phyloP scores from a whole-genome alignment of 92 coral and sea anemone species.

The Heteractis magnifica region DNA sequence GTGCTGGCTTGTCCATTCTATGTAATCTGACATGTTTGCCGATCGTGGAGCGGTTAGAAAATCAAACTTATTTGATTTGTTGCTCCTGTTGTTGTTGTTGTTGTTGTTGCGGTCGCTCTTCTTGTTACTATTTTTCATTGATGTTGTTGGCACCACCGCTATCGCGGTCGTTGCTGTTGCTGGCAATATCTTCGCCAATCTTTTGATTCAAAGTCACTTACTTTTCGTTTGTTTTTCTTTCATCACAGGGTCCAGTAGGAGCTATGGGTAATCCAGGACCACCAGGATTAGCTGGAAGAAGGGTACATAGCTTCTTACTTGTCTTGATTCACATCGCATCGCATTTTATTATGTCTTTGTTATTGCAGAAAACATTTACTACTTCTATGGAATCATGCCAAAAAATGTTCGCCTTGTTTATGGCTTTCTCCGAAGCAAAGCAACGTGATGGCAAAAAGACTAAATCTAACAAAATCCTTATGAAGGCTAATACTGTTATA shows the following conservation, averaged over 20 bases:
- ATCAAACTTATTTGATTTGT: not conserved
- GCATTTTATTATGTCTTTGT: not conserved
- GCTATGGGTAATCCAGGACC: conserved; percentile 62
- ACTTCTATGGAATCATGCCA: too few relatives aligned
- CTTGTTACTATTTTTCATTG: not conserved
- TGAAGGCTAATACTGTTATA: too few relatives aligned
- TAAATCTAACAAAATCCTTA: too few relatives aligned
- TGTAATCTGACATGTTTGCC: not conserved
- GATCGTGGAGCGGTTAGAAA: too few relatives aligned
- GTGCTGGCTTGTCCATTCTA: too few relatives aligned
- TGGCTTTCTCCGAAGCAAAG: too few relatives aligned
- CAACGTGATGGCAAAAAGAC: too few relatives aligned
- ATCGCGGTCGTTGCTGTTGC: not conserved
- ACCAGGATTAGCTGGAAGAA: conserved; percentile 52
- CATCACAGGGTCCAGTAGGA: conserved; percentile 55
- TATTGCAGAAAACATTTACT: not conserved
- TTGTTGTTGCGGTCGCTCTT: not conserved
- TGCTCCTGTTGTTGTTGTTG: not conserved
- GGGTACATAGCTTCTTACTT: conserved; percentile 18
- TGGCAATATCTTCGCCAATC: too few relatives aligned
- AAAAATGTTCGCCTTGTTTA: too few relatives aligned
- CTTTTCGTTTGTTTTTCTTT: not conserved
- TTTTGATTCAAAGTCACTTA: not conserved
- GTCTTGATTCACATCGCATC: not conserved
- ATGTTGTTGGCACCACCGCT: not conserved